Conservation (phyloP, 2,888 invertebrate species). For the Sicus ferrugineus region DNA sequence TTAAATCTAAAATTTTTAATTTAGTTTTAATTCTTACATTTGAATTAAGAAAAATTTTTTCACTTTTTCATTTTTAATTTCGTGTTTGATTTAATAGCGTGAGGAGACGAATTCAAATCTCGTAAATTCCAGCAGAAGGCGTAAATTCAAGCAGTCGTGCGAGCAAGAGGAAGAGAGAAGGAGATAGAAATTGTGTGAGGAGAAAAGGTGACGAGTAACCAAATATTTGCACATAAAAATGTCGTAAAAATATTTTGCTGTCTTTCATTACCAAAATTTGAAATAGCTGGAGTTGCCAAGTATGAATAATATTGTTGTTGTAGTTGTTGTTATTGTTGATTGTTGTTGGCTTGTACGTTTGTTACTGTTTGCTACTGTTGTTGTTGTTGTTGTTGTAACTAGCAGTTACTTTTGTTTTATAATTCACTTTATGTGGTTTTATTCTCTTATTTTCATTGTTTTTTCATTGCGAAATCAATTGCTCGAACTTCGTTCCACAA, state of each 20-base stretch:
- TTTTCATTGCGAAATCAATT: slow-evolving; percentile 3
- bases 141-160: background rate
- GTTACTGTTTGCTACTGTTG: background rate
- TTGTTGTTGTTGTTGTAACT: slow-evolving; percentile 10
- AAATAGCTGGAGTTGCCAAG: background rate
- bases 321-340: slow-evolving; percentile 3
- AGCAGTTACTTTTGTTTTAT: background rate
- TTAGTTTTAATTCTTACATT: no score
- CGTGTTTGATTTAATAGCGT: no score
- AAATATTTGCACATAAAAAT: background rate
- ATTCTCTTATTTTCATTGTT: no score
- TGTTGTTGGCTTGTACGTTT: background rate
- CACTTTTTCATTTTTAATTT: no score
- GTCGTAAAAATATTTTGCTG: background rate
- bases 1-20: no score
- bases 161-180: no score
- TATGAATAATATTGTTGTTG: background rate
- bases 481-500: background rate
- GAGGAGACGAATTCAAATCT: no score
- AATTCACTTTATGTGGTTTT: background rate
- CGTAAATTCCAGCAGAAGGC: no score
- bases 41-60: no score
- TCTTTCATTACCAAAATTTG: slow-evolving; percentile 2
- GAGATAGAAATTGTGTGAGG: no score
- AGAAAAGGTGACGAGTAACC: background rate